Evolutionary conservation across 2,113 vertebrate species (phyloP), one percentile per base, ranked within the genome.

Genomic region (Prinia subflava): DNA sequence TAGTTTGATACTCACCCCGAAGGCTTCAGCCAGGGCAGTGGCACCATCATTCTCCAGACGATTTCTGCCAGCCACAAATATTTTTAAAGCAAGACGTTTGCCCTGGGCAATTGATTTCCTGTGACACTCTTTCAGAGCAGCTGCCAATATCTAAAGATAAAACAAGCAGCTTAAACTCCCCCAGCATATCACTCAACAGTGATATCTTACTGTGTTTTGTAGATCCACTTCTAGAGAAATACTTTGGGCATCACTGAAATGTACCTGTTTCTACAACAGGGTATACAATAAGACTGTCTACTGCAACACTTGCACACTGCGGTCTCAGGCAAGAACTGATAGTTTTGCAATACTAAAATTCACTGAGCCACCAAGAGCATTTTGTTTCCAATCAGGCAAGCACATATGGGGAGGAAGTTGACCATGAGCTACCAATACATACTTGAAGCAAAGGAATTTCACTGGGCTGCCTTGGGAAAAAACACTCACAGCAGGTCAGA

Each of bases 1-100:
- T 78, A 37, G 17, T 89, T 88, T 64, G n/a, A 67, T 60, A 97
- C 98, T 97, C 95, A 99, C 99, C 98, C 99, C 98, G 65, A 99
- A 99, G 55, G 99, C 99, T 68, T 99, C 98, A 67, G 99, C 99
- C 71, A 99, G 97, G 15, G 99, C 99, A 13, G 98, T 99, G 86
- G 99, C 99, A 56, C 99, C 99, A 11, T 99, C 99, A 11, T 99
- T 99, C 97, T 99, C 99, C 88, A 99, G 97, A 14, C 99, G 98
- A 91, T 99, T 99, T 81, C 99, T 98, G 85, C 99, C 99, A 15
- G 99, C 99, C 81, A 99, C 97, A 76, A 99, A 99, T 65, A 99
- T 95, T 95, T 98, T 99, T 96, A 99, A 98, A 89, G 98, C 97
- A 89, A 99, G 97, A 5, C 99, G 98, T 56, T 98, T 87, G 35